These are phyloP conservation scores for Lepidostoma basale DNA, from an alignment of 1,140 invertebrate species.

Conservation along the genomic window DNA sequence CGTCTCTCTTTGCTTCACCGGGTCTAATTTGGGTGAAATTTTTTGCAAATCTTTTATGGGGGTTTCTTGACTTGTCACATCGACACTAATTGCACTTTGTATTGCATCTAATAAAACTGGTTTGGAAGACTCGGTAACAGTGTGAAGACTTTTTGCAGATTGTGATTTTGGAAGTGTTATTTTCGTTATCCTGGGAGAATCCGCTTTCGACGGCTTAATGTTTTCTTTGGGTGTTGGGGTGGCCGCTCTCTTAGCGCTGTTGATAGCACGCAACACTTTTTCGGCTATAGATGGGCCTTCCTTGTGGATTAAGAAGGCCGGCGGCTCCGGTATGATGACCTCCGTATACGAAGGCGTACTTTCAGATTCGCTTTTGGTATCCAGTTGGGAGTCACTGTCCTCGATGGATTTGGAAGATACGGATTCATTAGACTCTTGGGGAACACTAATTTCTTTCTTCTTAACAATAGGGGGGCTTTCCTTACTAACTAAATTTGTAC, in stretches of 20 bases:
- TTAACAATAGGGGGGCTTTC: constrained; percentile 6
- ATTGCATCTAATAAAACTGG: neutral
- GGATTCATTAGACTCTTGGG: constrained; percentile 14
- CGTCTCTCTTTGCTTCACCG: neutral
- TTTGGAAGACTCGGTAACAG: neutral
- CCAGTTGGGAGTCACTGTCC: constrained; percentile 47
- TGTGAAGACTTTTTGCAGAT: constrained; percentile 3
- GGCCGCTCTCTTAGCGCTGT: constrained; percentile 58
- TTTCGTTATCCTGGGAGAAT: constrained; percentile 11
- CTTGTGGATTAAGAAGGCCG: constrained; percentile 57
- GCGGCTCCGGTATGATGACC: constrained; percentile 56
- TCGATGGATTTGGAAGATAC: neutral
- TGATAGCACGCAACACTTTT: constrained; percentile 64
- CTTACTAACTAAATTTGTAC: constrained; percentile 11
- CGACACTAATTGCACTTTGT: neutral
- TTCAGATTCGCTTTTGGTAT: constrained; percentile 63
- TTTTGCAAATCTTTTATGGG: neutral
- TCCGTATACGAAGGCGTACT: constrained; percentile 55
- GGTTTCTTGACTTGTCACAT: neutral
- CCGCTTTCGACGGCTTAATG: constrained; percentile 48
- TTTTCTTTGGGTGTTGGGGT: constrained; percentile 53
- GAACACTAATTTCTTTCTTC: constrained; percentile 20
- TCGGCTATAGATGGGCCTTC: constrained; percentile 65
- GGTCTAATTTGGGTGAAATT: neutral
- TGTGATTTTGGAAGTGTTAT: constrained; percentile 13